A percentile compares a stretch with the other conserved stretches of the same genome.
These are phyloP conservation scores for Campoplex nolae DNA, from an alignment of 2,888 invertebrate genomes.

Conservation along the genomic window DNA sequence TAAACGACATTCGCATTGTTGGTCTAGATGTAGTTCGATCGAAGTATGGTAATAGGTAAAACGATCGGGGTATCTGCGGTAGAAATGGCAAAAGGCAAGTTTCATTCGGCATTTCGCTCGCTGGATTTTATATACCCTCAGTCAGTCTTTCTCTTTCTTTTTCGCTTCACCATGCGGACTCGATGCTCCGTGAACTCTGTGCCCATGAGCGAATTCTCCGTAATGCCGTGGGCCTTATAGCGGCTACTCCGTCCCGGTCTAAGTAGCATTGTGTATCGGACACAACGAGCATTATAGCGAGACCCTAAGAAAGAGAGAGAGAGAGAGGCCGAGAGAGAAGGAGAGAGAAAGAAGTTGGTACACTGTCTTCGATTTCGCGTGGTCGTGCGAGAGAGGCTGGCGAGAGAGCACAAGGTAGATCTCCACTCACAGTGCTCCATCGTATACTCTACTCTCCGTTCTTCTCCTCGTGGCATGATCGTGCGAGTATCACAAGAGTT, in stretches of 20 bases:
- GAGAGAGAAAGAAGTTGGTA: constrained; percentile 34
- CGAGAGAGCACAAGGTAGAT: constrained; percentile 42
- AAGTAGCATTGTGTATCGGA: constrained; percentile 60
- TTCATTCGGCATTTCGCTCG: constrained; percentile 31
- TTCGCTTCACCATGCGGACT: constrained; percentile 4
- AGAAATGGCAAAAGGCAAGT: constrained; percentile 50
- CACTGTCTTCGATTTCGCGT: constrained; percentile 60
- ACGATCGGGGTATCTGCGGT: constrained; percentile 46
- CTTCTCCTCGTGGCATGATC: constrained; percentile 47
- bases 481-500: constrained; percentile 42
- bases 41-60: constrained; percentile 61
- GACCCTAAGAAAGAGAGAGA: constrained; percentile 31
- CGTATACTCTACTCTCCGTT: constrained; percentile 28
- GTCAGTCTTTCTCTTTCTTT: constrained; percentile 20
- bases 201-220: constrained; percentile 65
- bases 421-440: constrained; percentile 21
- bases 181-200: constrained; percentile 65
- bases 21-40: constrained; percentile 22
- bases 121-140: constrained; percentile 23
- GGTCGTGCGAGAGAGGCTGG: constrained; percentile 61
- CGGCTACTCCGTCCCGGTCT: constrained; percentile 44
- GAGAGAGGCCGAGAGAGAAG: constrained; percentile 64
- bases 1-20: background rate
- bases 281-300: constrained; percentile 45
- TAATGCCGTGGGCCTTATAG: constrained; percentile 60